Evolutionary conservation across 2,113 vertebrate genomes (phyloP).

Genomic region (Leptobrachium ailaonicum): DNA sequence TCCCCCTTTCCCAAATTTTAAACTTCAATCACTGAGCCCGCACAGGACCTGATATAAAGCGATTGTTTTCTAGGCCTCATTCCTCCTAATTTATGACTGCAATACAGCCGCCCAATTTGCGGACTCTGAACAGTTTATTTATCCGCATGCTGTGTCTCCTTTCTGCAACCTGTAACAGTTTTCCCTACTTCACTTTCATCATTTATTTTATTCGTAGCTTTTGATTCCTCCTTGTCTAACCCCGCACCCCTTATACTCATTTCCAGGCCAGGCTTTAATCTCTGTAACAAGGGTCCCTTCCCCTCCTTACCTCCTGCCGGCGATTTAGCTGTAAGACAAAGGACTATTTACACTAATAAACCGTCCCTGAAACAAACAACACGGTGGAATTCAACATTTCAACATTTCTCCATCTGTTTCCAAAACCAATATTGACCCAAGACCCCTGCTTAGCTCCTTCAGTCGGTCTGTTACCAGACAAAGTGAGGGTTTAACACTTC

Average conservation of each 20-base stretch:
- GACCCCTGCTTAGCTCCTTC: slow-evolving; percentile 72
- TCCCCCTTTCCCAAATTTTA: background rate
- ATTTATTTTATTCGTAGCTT: slow-evolving; percentile 31
- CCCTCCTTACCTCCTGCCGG: slow-evolving; percentile 68
- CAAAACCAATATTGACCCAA: slow-evolving; percentile 79
- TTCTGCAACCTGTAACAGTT: slow-evolving; percentile 22
- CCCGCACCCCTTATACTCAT: slow-evolving; percentile 5
- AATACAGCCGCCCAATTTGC: slow-evolving; percentile 30
- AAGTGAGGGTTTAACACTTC: slow-evolving; percentile 65
- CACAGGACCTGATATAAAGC: slow-evolving; percentile 8
- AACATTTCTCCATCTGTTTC: slow-evolving; percentile 74
- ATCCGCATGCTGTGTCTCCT: slow-evolving; percentile 27
- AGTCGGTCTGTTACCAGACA: slow-evolving; percentile 71
- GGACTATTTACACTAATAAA: slow-evolving; percentile 80
- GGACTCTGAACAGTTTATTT: slow-evolving; percentile 29
- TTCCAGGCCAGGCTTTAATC: slow-evolving; percentile 62
- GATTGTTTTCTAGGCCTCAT: slow-evolving; percentile 8
- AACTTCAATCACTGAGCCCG: background rate
- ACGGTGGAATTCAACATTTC: slow-evolving; percentile 73
- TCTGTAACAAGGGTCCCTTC: slow-evolving; percentile 69
- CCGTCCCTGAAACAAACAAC: slow-evolving; percentile 73
- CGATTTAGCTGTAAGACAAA: slow-evolving; percentile 75
- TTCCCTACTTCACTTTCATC: background rate
- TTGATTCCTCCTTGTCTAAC: slow-evolving; percentile 21
- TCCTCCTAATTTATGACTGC: slow-evolving; percentile 36